Base-by-base conservation (phyloP, 2,888 invertebrate species). In the Drosophila gaucha region DNA sequence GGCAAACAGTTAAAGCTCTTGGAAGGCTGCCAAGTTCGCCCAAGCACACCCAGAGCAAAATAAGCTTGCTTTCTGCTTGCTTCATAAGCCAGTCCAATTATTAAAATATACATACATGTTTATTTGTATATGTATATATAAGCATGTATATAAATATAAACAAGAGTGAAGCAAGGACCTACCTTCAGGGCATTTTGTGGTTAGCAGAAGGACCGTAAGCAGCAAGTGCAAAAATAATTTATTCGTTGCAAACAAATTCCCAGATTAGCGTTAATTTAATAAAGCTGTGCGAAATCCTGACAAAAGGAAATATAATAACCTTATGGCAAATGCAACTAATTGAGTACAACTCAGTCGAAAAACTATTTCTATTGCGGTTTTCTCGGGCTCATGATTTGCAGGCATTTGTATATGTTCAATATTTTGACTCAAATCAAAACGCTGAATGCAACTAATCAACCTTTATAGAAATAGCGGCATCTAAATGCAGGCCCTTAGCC, bases 141-240 rank as follows among this genome's bases (percentile, higher is more conserved):
- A n/a, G n/a, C n/a, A n/a, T 20, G 8, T 44, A 18, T 6, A 18
- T 6, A 20, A 2, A 18, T 56, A 36, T 41, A 46, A 35, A 47
- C 18, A 16, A 30, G n/a, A 31, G 14, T 55, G 35, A 28, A 24
- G 28, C n/a, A 14, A 33, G 43, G 31, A 59, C 41, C 50, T 12
- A 33, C 9, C 56, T 20, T 9, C 41, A 22, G 46, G 41, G 39
- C 33, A 20, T 9, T 10, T 33, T 30, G 51, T 44, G 47, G 41
- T 14, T 6, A 31, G 26, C 12, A 26, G 22, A 33, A 30, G 26
- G 18, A 33, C 22, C 12, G 3, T 12, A n/a, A 36, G 31, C 30
- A n/a, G 31, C 50, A 54, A 60, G 70, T 66, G 78, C 70, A 68
- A 70, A 82, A 84, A 74, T 86, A 82, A 85, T 84, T 78, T 86